Conservation (phyloP, 1,140 invertebrate species). For the Ips nitidus region DNA sequence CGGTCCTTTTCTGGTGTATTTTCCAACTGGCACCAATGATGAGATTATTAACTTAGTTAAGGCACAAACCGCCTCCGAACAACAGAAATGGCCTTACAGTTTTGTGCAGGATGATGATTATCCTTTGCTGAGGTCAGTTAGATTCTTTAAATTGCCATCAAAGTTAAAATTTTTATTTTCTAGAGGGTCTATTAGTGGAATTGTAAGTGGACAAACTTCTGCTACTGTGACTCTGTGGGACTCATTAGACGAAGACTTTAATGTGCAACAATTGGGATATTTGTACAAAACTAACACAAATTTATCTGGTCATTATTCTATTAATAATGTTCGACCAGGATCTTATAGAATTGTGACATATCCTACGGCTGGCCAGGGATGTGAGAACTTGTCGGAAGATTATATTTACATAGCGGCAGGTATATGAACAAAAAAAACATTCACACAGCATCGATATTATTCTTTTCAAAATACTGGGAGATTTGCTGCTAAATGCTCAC, state of each 20-base stretch:
- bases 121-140: conserved; percentile 13
- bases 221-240: conserved; percentile 14
- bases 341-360: conserved; percentile 16
- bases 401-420: conserved; percentile 1
- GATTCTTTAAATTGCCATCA: not conserved
- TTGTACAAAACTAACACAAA: conserved; percentile 19
- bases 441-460: not conserved
- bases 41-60: conserved; percentile 1
- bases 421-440: not conserved
- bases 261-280: conserved; percentile 15
- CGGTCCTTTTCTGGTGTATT: conserved; percentile 20
- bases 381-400: conserved; percentile 5
- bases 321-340: conserved; percentile 18
- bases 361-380: conserved; percentile 7
- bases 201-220: conserved; percentile 2
- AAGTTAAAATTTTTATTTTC: conserved; percentile 2
- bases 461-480: no score
- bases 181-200: conserved; percentile 16
- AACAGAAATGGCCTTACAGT: conserved; percentile 21
- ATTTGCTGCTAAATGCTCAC: no score
- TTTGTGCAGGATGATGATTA: conserved; percentile 16
- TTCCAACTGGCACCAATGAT: conserved; percentile 12
- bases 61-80: conserved; percentile 6
- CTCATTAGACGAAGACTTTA: conserved; percentile 7
- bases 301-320: conserved; percentile 10